Evolutionary conservation across 2,797 vertebrate species (phyloP), one percentile per base, ranked within the genome.

Genomic region (Fratercula arctica): DNA sequence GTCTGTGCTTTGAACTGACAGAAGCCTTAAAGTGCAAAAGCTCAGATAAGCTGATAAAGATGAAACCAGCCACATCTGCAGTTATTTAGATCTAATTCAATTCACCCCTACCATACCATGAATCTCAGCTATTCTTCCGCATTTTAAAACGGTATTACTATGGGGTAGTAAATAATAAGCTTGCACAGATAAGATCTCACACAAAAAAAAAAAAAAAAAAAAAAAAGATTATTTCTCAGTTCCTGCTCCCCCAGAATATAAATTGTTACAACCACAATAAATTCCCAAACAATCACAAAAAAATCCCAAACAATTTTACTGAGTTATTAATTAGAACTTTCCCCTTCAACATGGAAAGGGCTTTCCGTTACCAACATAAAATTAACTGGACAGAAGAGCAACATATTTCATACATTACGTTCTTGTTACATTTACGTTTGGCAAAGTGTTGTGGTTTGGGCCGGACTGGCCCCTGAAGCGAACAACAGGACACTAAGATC

Each of bases 11-110:
- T 95, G 89, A 95, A 96, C 93, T 92, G 74, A 45, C 59, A 95
- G 85, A 95, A 96, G 54, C 53, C 53, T 95, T 82, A 74, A 89
- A 80, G 83, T 80, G 76, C 46, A 96, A 92, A 97, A 96, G 89
- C 66, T 95, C 91, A 96, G 74, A 77, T 90, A 96, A 90, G 74
- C 77, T 93, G 86, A 95, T 85, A 94, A 82, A 97, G 94, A 98
- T 84, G 85, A 96, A 97, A 92, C 75, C 73, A 75, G 33, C 73
- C 69, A 76, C 70, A 82, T 87, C 59, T 87, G 72, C 74, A 72
- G 80, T 89, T 85, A 67, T 77, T 92, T 87, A 92, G 85, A 92
- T 95, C 82, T 76, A 89, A 76, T 93, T 96, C 94, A 46, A 16
- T 78, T 70, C 87, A 93, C 43, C 64, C 35, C 35, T 60, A 75